Conservation (phyloP, 2,113 vertebrate species). For the Bubalus kerabau region DNA sequence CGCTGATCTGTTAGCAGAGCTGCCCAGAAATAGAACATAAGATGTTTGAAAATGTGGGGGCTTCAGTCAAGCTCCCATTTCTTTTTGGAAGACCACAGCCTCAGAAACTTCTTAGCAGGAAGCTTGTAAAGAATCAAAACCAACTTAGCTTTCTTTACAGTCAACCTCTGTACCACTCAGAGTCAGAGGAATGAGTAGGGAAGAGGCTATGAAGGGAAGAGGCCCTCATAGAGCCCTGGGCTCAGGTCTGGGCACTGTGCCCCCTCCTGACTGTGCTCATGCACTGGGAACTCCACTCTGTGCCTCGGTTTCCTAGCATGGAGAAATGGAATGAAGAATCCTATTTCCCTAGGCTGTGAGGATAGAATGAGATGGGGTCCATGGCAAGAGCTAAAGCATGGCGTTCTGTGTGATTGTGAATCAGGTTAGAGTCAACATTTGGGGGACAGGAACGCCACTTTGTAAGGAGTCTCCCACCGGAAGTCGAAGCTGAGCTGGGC, state of each 20-base stretch:
- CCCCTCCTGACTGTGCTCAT: not conserved
- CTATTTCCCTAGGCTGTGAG: not conserved
- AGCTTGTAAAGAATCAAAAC: not conserved
- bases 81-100: constrained; percentile 24
- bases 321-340: not conserved
- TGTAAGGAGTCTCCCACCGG: not conserved
- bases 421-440: not conserved
- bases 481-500: not conserved
- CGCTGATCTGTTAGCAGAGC: not conserved
- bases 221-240: not conserved
- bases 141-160: not conserved
- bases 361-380: not conserved
- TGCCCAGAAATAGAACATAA: constrained; percentile 5
- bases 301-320: not conserved
- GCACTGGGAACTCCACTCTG: not conserved
- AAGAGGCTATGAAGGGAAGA: not conserved
- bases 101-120: constrained; percentile 7
- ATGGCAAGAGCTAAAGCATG: not conserved
- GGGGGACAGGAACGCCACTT: not conserved
- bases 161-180: not conserved
- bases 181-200: not conserved
- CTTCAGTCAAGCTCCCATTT: not conserved
- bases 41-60: not conserved
- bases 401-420: not conserved
- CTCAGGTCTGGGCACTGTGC: not conserved